These are phyloP conservation scores for Himalopsyche phryganea DNA, from an alignment of 1,140 invertebrate species.

Conservation along the genomic window DNA sequence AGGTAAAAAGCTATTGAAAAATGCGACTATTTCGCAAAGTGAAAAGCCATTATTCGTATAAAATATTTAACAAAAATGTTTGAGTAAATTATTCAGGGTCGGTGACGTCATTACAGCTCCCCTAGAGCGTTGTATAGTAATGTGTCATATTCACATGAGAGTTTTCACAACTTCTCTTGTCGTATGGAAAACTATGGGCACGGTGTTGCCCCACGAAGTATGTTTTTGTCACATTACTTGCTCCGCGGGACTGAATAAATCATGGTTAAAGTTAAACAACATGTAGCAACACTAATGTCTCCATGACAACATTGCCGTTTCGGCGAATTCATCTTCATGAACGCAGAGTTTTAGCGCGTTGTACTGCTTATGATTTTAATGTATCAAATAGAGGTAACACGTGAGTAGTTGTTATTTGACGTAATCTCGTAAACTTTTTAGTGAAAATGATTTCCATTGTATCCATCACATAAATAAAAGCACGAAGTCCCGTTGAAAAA, in stretches of 20 bases:
- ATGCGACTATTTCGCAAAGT: no score
- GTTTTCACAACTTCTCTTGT: conserved; percentile 19
- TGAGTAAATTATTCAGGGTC: conserved; percentile 19
- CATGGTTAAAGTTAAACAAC: conserved; percentile 30
- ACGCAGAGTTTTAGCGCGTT: not conserved
- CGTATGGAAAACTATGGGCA: conserved; percentile 5
- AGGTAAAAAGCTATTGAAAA: no score
- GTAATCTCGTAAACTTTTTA: no score
- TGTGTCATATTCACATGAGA: conserved; percentile 21
- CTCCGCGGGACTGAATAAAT: conserved; percentile 31
- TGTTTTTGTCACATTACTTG: conserved; percentile 29
- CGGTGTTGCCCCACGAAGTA: conserved; percentile 10
- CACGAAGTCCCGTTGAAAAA: no score
- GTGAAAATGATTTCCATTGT: no score
- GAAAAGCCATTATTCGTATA: no score
- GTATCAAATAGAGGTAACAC: not conserved
- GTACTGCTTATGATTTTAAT: not conserved
- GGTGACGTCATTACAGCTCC: conserved; percentile 13
- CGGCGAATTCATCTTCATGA: conserved; percentile 14
- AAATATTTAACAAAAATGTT: no score
- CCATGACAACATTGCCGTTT: conserved; percentile 12
- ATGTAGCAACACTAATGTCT: conserved; percentile 19
- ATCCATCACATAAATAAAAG: no score
- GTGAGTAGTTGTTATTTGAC: not conserved
- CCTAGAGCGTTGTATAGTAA: conserved; percentile 12